These are phyloP conservation scores for Trissoscelio sp. DNA, from an alignment of 2,888 invertebrate species.

Conservation along the genomic window DNA sequence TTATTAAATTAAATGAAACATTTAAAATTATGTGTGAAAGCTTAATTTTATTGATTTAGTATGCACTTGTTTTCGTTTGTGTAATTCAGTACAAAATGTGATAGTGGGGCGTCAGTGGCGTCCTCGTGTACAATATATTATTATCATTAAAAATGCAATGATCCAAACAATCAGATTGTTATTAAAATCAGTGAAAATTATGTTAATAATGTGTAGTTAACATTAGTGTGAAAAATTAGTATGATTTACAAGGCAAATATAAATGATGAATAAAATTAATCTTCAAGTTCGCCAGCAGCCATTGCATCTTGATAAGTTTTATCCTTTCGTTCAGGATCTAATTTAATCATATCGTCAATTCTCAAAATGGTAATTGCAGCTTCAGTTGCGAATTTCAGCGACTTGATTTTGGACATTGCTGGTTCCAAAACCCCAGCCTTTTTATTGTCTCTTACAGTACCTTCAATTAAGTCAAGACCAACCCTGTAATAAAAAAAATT, in stretches of 20 bases:
- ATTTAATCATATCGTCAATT: constrained; percentile 99
- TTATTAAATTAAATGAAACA: no score
- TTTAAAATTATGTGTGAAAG: no score
- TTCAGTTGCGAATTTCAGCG: constrained; percentile 99
- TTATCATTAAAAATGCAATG: background rate
- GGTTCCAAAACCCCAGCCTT: constrained; percentile 98
- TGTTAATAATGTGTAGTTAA: background rate
- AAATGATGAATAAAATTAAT: constrained; percentile 71
- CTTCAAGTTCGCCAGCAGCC: constrained; percentile 89
- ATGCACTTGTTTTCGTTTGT: background rate
- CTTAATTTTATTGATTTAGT: no score
- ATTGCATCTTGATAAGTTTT: constrained; percentile 90
- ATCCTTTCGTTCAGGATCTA: constrained; percentile 92
- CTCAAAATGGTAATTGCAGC: constrained; percentile 99
- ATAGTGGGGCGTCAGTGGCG: no score
- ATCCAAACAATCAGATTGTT: background rate
- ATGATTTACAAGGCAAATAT: background rate
- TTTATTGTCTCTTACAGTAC: constrained; percentile 95
- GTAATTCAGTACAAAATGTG: background rate
- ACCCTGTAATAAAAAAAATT: constrained; percentile 85
- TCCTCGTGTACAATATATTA: background rate
- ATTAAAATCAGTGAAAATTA: background rate
- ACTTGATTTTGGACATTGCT: constrained; percentile 98
- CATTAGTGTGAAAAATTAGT: background rate
- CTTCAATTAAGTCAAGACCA: constrained; percentile 95